A percentile compares a stretch with the other conserved stretches of the same genome.
Evolutionary conservation across 2,113 vertebrate species (phyloP).

Genomic region (Myxocyprinus asiaticus): DNA sequence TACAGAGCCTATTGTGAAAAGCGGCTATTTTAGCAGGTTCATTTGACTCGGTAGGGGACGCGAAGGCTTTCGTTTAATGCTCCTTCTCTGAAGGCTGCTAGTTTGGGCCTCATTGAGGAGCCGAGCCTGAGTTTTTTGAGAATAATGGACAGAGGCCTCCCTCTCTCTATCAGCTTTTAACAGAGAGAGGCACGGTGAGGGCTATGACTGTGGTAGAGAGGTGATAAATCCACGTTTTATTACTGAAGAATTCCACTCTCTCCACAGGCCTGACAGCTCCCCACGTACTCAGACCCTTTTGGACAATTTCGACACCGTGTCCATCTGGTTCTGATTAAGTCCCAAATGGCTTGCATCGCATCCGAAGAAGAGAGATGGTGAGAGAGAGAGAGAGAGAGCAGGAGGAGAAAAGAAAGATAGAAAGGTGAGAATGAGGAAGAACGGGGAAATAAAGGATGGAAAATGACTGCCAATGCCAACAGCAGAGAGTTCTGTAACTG

Average conservation of each 20-base stretch:
- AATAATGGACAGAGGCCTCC: slow-evolving; percentile 76
- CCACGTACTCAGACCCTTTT: slow-evolving; percentile 93
- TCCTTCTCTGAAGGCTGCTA: slow-evolving; percentile 72
- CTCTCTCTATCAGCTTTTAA: slow-evolving; percentile 60
- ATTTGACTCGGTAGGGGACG: slow-evolving; percentile 96
- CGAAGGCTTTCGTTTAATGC: slow-evolving; percentile 83
- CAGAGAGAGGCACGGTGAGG: slow-evolving; percentile 79
- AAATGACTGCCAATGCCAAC: slow-evolving; percentile 24
- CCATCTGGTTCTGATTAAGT: slow-evolving; percentile 99
- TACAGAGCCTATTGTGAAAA: slow-evolving; percentile 95
- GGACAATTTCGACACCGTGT: slow-evolving; percentile 92
- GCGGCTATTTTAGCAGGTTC: slow-evolving; percentile 98
- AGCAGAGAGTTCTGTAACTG: slow-evolving; percentile 3
- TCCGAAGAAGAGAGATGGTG: slow-evolving; percentile 71
- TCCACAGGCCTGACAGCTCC: slow-evolving; percentile 98
- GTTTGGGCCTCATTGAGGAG: slow-evolving; percentile 59
- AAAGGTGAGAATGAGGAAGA: slow-evolving; percentile 57
- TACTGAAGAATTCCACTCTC: slow-evolving; percentile 97
- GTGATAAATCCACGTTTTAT: slow-evolving; percentile 99
- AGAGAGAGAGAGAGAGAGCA: too few species aligned
- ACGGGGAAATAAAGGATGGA: slow-evolving; percentile 56
- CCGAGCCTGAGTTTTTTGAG: slow-evolving; percentile 49
- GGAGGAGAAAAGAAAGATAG: slow-evolving; percentile 73
- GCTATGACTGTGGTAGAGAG: slow-evolving; percentile 92
- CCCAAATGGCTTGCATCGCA: slow-evolving; percentile 85